These are phyloP conservation scores for Tetrapedia diversipes DNA, from an alignment of 2,888 invertebrate genomes.

Conservation along the genomic window DNA sequence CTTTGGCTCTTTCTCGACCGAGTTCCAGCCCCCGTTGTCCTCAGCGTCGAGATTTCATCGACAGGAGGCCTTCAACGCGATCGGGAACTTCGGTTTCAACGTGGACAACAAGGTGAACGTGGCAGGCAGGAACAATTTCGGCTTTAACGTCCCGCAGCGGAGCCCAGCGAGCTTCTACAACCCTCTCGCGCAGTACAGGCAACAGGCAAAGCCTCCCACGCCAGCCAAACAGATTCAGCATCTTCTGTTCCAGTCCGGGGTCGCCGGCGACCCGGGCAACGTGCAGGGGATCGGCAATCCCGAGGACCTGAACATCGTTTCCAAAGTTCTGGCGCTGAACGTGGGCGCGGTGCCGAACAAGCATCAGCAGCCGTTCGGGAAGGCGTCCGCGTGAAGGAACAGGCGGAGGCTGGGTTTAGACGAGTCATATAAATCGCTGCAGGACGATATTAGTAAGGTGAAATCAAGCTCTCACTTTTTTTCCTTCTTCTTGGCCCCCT, in stretches of 20 bases:
- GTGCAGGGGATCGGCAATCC: conserved; percentile 83
- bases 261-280: conserved; percentile 83
- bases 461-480: conserved; percentile 71
- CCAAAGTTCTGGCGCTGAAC: conserved; percentile 91
- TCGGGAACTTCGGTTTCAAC: conserved; percentile 87
- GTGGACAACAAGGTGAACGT: conserved; percentile 74
- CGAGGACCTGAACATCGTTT: conserved; percentile 92
- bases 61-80: conserved; percentile 80
- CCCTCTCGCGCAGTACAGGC: conserved; percentile 65
- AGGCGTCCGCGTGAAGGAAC: conserved; percentile 60
- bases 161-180: conserved; percentile 74
- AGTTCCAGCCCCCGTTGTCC: conserved; percentile 81
- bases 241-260: conserved; percentile 87
- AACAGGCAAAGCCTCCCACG: conserved; percentile 68
- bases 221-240: conserved; percentile 87
- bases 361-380: conserved; percentile 61
- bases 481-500: conserved; percentile 22
- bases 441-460: conserved; percentile 71
- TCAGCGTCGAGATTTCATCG: conserved; percentile 78
- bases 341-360: conserved; percentile 86
- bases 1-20: conserved; percentile 73
- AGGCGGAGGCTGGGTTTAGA: conserved; percentile 47
- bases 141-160: conserved; percentile 69
- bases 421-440: conserved; percentile 69
- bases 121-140: conserved; percentile 67